phyloP scores from a whole-genome alignment of 2,797 vertebrate species.

The Columba guinea region DNA sequence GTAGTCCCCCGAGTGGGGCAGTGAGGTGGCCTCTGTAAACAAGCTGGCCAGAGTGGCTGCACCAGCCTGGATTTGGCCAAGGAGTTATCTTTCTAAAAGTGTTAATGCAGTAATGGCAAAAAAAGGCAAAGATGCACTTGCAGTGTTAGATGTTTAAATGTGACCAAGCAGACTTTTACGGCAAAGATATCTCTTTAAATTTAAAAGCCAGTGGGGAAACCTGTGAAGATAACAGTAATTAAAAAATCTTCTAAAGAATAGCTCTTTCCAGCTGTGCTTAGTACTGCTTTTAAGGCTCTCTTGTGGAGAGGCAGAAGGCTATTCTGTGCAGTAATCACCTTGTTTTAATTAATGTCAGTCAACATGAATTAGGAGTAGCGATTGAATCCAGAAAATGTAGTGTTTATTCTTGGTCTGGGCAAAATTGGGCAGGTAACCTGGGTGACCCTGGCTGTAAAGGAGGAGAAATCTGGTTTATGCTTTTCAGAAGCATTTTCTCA shows the following conservation, averaged over 20 bases:
- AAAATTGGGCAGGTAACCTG: neutral
- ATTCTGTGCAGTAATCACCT: neutral
- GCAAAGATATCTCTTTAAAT: neutral
- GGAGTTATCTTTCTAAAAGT: neutral
- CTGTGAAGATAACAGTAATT: neutral
- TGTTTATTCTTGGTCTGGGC: neutral
- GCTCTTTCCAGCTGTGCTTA: neutral
- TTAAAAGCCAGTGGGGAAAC: neutral
- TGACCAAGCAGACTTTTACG: neutral
- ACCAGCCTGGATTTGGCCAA: fast-evolving
- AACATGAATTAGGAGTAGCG: neutral
- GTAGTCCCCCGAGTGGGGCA: neutral
- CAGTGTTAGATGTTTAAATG: fast-evolving
- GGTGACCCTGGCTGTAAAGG: neutral
- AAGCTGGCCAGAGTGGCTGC: neutral
- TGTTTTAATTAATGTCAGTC: neutral
- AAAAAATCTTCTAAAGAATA: too few species aligned
- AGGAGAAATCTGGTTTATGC: neutral
- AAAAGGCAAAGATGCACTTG: neutral
- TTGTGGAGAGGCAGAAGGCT: neutral
- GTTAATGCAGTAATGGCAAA: neutral
- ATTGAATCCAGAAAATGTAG: neutral
- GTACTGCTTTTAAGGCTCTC: neutral
- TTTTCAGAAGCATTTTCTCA: neutral
- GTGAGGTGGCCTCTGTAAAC: neutral